phyloP scores from a whole-genome alignment of 2,797 vertebrate genomes.

The Thamnophis elegans region DNA sequence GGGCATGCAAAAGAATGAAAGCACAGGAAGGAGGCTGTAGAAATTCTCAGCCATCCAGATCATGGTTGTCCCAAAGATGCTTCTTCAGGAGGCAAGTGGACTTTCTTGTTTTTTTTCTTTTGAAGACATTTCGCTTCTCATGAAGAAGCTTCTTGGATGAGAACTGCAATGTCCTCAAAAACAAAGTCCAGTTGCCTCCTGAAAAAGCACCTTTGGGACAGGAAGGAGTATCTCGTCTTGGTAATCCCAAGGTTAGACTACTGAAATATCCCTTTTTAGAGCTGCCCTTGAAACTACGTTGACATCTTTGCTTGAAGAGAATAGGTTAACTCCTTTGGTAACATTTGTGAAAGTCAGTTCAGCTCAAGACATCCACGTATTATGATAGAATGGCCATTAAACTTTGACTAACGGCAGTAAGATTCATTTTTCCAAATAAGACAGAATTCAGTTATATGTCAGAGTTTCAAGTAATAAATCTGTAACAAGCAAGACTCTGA shows the following conservation, averaged over 20 bases:
- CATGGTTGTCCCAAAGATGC: no score
- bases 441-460: background rate
- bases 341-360: background rate
- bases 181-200: no score
- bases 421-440: background rate
- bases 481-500: no score
- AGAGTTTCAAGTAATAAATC: no score
- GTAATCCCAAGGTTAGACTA: background rate
- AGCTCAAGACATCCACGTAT: background rate
- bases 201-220: no score
- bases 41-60: no score
- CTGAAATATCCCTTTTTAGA: background rate
- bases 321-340: background rate
- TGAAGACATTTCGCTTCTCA: no score
- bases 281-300: background rate
- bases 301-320: background rate
- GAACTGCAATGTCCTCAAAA: no score
- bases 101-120: no score
- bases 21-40: background rate
- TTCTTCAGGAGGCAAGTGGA: no score
- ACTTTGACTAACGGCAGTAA: background rate
- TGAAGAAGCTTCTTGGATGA: no score
- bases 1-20: background rate
- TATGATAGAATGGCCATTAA: background rate
- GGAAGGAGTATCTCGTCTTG: no score